phyloP scores from a whole-genome alignment of 2,888 invertebrate genomes.

The Microplitis manilae region DNA sequence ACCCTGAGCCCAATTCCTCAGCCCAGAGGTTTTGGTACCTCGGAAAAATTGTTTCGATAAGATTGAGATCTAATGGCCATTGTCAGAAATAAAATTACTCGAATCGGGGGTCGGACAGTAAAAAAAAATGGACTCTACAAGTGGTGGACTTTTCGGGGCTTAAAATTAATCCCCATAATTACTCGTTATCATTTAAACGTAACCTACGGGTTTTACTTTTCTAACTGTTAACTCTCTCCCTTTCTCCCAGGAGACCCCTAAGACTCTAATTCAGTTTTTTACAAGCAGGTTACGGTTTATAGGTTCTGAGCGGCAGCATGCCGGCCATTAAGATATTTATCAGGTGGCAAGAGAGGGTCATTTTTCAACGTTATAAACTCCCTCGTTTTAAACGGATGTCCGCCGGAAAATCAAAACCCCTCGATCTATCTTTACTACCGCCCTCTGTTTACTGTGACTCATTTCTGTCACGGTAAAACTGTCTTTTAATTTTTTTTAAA shows the following conservation, averaged over 20 bases:
- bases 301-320: slow-evolving; percentile 1
- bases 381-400: not conserved
- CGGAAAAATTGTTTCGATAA: slow-evolving; percentile 8
- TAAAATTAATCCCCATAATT: slow-evolving; percentile 71
- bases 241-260: slow-evolving; percentile 50
- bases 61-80: slow-evolving; percentile 20
- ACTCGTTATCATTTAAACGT: slow-evolving; percentile 57
- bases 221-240: slow-evolving; percentile 39
- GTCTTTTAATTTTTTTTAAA: no score
- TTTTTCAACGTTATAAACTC: not conserved
- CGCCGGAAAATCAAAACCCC: slow-evolving; percentile 9
- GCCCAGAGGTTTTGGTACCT: not conserved
- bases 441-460: not conserved
- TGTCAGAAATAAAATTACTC: not conserved
- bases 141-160: slow-evolving; percentile 71
- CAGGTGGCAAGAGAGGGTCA: slow-evolving; percentile 52
- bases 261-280: slow-evolving; percentile 57
- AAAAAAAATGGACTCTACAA: slow-evolving; percentile 62
- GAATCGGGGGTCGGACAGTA: not conserved
- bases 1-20: not conserved
- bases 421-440: slow-evolving; percentile 18
- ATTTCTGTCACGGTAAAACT: no score
- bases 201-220: slow-evolving; percentile 36
- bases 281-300: slow-evolving; percentile 51
- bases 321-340: slow-evolving; percentile 66